Evolutionary conservation across 2,888 invertebrate species (phyloP), one percentile per base, ranked within the genome.

Genomic region (Lasioglossum pauxillum): DNA sequence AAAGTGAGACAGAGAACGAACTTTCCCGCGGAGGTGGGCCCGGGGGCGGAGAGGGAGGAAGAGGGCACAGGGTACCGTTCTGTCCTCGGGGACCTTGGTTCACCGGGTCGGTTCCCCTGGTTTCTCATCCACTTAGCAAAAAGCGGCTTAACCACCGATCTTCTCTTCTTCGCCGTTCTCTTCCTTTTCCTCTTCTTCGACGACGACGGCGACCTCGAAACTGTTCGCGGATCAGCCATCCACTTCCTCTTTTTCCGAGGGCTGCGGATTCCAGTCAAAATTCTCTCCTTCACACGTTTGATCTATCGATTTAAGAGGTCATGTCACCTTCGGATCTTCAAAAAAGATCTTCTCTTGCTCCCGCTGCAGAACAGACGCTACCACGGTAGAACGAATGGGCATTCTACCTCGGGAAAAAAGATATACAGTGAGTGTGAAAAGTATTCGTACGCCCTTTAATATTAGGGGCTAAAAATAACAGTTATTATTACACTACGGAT

Each of bases 31-130:
- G 57, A 57, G 80, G 80, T 38, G 64, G 80, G 64, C 69, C 35
- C 35, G 69, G 67, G 67, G 35, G 16, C 35, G 35, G 35, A 16
- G 67, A 49, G 78, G 75, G 80, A 75, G 73, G 85, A 81, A 78
- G 88, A 92, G 89, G 90, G 87, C 91, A 91, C 91, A 90, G 92
- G 89, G 88, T 91, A 91, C 90, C 90, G 91, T 91, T 91, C 88
- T 91, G 90, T 90, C 90, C 89, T 78, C 88, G 84, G 89, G 89
- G 91, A 92, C 91, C 91, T 91, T 84, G 84, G 92, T 92, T 92
- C 92, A 91, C 90, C 91, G 87, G 92, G 92, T 92, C 92, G 91
- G 85, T 86, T 88, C 84, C 73, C 72, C 67, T 75, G 85, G 85
- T 80, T 85, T 85, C 82, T 85, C 75, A 77, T 84, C 76, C 80